A percentile compares a stretch with the other conserved stretches of the same genome.
Conservation (phyloP, 2,797 vertebrate species). For the Bovichtus variegatus region DNA sequence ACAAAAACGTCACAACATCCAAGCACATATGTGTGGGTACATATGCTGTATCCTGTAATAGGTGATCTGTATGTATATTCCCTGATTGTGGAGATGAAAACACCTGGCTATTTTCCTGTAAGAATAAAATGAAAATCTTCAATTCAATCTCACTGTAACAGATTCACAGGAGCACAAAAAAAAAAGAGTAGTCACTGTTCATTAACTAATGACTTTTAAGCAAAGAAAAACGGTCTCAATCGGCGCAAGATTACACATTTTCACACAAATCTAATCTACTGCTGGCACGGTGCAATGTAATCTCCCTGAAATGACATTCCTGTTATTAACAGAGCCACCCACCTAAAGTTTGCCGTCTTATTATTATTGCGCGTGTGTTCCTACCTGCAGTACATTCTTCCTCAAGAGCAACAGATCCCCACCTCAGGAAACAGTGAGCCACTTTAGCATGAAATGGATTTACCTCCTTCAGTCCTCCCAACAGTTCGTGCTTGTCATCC, state of each 20-base stretch:
- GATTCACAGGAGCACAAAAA: background rate
- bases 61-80: background rate
- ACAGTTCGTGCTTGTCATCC: conserved; percentile 37
- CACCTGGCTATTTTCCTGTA: background rate
- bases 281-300: conserved; percentile 2
- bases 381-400: conserved; percentile 81
- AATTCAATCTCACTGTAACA: background rate
- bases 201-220: background rate
- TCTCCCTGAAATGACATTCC: conserved; percentile 35
- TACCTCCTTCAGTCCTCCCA: conserved; percentile 21
- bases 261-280: background rate
- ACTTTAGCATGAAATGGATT: conserved; percentile 25
- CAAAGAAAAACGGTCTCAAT: background rate
- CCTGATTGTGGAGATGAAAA: background rate
- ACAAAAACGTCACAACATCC: background rate
- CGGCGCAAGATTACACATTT: background rate
- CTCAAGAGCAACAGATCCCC: conserved; percentile 29
- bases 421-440: conserved; percentile 19
- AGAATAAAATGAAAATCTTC: background rate
- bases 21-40: background rate
- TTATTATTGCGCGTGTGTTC: background rate
- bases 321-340: background rate
- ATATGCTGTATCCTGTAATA: background rate
- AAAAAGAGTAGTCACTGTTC: background rate
- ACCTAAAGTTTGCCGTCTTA: background rate